Base-by-base conservation (phyloP, 2,797 vertebrate genomes). In the Champsocephalus gunnari region DNA sequence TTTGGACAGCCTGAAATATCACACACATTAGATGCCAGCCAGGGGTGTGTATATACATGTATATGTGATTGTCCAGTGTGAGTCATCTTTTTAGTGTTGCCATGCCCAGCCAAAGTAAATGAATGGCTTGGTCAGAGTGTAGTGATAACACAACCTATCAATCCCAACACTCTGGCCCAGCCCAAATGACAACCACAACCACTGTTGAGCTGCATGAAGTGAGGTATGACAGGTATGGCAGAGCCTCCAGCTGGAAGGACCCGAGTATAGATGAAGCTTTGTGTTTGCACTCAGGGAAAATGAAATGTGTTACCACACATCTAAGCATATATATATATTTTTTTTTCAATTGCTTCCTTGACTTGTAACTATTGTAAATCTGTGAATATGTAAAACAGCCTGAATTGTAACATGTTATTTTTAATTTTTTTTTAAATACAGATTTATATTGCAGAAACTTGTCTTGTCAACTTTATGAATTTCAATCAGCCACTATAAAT, bases 201-300 rank as follows among this genome's bases (percentile, higher is more conserved):
- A 69, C n/a, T 9, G 44, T 54, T 34, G 47, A 64, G 50, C 55
- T 24, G 38, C 71, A 61, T 17, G 1, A 67, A 69, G 58, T 3
- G 28, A 75, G 54, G 60, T 58, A 34, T 71, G 69, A 62, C 3
- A 2, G 73, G 73, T 13, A 19, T 4, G 56, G 13, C 61, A 24
- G 49, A 61, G n/a, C 53, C 44, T 13, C 41, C 58, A 1, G 2
- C 56, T 50, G 48, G 63, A 62, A 47, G 70, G 72, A 70, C 76
- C 12, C 0, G 3, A 43, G 66, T 4, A 49, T 49, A 44, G 73
- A 71, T n/a, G 1, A 75, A 54, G 45, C 64, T 81, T 85, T 71
- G 77, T 75, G 75, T 85, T 84, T 83, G 72, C 85, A 89, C 94
- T 94, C 92, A 94, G 93, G 93, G 91, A 93, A 86, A 82, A 82